Conservation (phyloP, 1,140 invertebrate genomes). For the Zaprionus inermis region DNA sequence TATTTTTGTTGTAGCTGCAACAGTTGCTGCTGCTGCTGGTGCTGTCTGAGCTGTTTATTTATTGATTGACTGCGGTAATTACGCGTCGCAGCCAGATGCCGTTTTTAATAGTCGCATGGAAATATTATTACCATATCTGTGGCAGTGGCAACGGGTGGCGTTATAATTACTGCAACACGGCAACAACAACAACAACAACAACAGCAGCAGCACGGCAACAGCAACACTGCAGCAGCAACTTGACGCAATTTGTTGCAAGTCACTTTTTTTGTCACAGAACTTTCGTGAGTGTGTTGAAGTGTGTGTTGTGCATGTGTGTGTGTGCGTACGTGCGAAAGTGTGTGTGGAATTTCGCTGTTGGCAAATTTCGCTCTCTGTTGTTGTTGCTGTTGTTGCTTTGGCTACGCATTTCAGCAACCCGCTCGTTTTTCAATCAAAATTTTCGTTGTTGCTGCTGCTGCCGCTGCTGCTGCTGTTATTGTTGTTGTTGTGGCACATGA, state of each 20-base stretch:
- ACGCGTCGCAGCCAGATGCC: slow-evolving; percentile 41
- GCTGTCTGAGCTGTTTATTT: slow-evolving; percentile 66
- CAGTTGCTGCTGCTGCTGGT: slow-evolving; percentile 17
- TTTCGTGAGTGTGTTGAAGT: slow-evolving; percentile 38
- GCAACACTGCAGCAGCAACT: slow-evolving; percentile 15
- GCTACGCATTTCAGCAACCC: slow-evolving; percentile 59
- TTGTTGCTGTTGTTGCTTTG: slow-evolving; percentile 19
- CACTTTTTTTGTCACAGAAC: slow-evolving; percentile 64
- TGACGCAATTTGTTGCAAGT: slow-evolving; percentile 68
- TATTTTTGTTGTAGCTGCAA: slow-evolving; percentile 10
- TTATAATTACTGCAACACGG: slow-evolving; percentile 71
- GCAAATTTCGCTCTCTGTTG: slow-evolving; percentile 45
- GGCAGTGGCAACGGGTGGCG: slow-evolving; percentile 56
- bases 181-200: slow-evolving; percentile 27
- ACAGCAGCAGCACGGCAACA: slow-evolving; percentile 6
- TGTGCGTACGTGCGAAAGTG: slow-evolving; percentile 13
- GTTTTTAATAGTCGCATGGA: slow-evolving; percentile 39
- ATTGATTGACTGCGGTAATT: slow-evolving; percentile 70
- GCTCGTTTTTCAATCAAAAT: slow-evolving; percentile 69
- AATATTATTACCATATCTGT: slow-evolving; percentile 74
- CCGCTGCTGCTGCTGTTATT: slow-evolving; percentile 6
- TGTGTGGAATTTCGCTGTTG: slow-evolving; percentile 62
- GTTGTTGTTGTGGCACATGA: slow-evolving; percentile 10
- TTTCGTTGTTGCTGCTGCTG: slow-evolving; percentile 1
- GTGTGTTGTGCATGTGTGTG: slow-evolving; percentile 6